Evolutionary conservation across 2,888 invertebrate genomes (phyloP), one percentile per base, ranked within the genome.

Genomic region (Phalangium opilio): DNA sequence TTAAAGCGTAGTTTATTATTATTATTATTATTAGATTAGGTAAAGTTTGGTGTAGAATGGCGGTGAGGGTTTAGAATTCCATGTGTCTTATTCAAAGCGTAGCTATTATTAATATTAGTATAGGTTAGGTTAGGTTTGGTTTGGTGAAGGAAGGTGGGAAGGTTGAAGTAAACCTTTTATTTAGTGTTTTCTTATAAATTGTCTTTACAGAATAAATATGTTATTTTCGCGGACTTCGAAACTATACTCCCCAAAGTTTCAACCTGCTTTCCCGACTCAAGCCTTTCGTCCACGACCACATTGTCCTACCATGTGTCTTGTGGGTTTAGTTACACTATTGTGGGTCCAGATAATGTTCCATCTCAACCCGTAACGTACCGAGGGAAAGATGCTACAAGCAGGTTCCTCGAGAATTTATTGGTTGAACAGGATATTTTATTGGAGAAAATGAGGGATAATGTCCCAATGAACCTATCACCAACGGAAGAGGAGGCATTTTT

Each of bases 161-260:
- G 4, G 27, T 27, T 27, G 4, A 27, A 27, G 8, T 8, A 7
- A 27, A 7, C 27, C 27, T 8, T 27, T 27, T 27, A 27, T 27
- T 27, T 27, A 8, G 4, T 27, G 4, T 7, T 27, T 27, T 27
- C 8, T 27, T 27, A 27, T 3, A 40, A 20, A 14, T 35, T 12
- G 27, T 10, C 4, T 27, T 15, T 19, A 18, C 20, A 20, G 18
- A 15, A 19, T 21, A 12, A 14, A 39, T 45, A 19, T 3, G 20
- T 41, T 8, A 40, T 17, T 21, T 45, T 21, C 17, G 36, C 40
- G 10, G 40, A 45, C 19, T 45, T 45, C 14, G 40, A 45, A 39
- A 27, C 39, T 45, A 21, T 40, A 3, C 20, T 10, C 12, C 19
- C 27, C 3, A 41, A 41, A 20, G 19, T 41, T 2, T 11, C 11